Percentiles rank a stretch among this genome's conserved stretches.
These are phyloP conservation scores for Philereme transversata DNA, from an alignment of 2,888 invertebrate species.

Conservation along the genomic window DNA sequence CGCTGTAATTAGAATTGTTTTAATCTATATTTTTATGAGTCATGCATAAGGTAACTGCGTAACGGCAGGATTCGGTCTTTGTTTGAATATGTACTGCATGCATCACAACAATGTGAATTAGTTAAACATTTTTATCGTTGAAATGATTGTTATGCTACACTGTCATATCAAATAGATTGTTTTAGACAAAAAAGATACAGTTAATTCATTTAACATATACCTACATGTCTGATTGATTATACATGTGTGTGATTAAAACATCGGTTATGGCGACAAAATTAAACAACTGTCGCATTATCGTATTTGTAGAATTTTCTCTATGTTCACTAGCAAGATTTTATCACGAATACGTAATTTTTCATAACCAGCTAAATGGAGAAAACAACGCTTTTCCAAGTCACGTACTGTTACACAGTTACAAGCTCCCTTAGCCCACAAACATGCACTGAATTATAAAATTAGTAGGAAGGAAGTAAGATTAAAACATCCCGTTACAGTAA, in stretches of 20 bases:
- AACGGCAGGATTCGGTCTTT: conserved; percentile 25
- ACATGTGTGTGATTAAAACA: background rate
- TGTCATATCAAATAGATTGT: background rate
- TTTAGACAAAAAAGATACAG: background rate
- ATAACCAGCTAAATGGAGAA: no score
- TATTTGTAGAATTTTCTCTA: no score
- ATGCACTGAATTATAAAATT: no score
- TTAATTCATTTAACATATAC: no score
- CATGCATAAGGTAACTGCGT: conserved; percentile 24
- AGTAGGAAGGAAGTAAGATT: no score
- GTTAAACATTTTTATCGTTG: background rate
- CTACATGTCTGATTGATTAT: background rate
- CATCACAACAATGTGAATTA: background rate
- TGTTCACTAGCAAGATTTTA: no score
- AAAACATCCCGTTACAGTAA: background rate
- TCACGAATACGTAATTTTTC: no score
- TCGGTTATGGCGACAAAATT: background rate
- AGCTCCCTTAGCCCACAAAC: no score
- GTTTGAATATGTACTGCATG: conserved; percentile 22
- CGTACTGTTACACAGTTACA: no score
- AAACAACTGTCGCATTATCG: background rate
- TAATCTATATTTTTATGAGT: conserved; percentile 25
- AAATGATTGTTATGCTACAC: background rate
- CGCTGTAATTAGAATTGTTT: conserved; percentile 16
- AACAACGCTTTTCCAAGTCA: no score